phyloP scores from a whole-genome alignment of 2,797 vertebrate genomes.

The Chromis chromis region DNA sequence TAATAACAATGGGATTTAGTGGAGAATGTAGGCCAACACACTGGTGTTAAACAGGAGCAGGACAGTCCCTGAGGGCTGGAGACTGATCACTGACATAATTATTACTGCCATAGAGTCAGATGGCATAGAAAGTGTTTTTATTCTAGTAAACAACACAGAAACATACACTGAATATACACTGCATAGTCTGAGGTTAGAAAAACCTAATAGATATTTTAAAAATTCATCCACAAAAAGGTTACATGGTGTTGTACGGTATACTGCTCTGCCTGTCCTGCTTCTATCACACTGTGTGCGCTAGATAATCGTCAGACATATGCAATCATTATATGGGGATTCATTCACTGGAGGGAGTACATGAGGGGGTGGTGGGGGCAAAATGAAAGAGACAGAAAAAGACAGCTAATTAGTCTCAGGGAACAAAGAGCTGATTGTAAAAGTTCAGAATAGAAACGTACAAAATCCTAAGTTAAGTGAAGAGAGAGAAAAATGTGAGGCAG shows the following conservation, averaged over 20 bases:
- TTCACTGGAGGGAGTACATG: slow-evolving; percentile 32
- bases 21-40: slow-evolving; percentile 76
- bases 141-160: slow-evolving; percentile 9
- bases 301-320: slow-evolving; percentile 62
- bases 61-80: slow-evolving; percentile 70
- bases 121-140: slow-evolving; percentile 25
- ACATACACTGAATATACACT: neutral
- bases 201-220: neutral
- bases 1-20: slow-evolving; percentile 69
- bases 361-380: slow-evolving; percentile 45
- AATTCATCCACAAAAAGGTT: neutral
- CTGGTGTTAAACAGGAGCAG: slow-evolving; percentile 78
- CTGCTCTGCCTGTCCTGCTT: slow-evolving; percentile 40
- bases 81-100: slow-evolving; percentile 74
- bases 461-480: slow-evolving; percentile 14
- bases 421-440: slow-evolving; percentile 30
- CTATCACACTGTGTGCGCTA: slow-evolving; percentile 30
- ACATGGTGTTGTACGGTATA: neutral
- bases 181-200: neutral
- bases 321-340: slow-evolving; percentile 62
- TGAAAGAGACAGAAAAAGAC: slow-evolving; percentile 46
- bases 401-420: slow-evolving; percentile 75
- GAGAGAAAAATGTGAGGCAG: neutral
- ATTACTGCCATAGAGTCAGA: slow-evolving; percentile 59
- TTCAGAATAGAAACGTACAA: slow-evolving; percentile 21